Evolutionary conservation across 2,888 invertebrate species (phyloP).

Genomic region (Platycheirus rosarum): DNA sequence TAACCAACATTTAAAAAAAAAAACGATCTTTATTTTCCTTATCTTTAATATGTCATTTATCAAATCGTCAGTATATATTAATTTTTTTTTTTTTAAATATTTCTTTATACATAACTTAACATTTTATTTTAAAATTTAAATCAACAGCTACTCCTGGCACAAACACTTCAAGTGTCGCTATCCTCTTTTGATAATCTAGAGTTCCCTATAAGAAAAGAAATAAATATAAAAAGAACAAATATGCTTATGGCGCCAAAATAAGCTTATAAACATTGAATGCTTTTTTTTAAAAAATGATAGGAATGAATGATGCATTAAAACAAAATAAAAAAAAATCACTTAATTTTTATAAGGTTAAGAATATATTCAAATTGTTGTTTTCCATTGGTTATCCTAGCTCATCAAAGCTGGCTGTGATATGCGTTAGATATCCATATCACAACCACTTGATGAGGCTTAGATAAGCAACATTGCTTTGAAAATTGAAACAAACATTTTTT

Average conservation of each 20-base stretch:
- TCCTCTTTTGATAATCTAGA: background rate
- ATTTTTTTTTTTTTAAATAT: background rate
- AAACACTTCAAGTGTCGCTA: background rate
- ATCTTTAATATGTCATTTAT: too few species aligned
- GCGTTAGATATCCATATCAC: conserved; percentile 88
- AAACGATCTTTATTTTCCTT: too few species aligned
- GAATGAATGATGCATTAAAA: conserved; percentile 2
- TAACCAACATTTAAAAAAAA: too few species aligned
- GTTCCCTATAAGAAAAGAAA: conserved; percentile 36
- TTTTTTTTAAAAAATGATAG: background rate
- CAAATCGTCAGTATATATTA: too few species aligned
- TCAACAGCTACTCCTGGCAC: conserved; percentile 3
- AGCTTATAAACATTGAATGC: conserved; percentile 32
- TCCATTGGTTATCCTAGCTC: conserved; percentile 86
- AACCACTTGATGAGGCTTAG: conserved; percentile 91
- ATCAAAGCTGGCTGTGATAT: conserved; percentile 99
- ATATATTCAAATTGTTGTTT: conserved; percentile 77
- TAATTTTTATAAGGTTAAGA: too few species aligned
- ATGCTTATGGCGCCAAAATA: conserved; percentile 44
- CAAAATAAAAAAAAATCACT: background rate
- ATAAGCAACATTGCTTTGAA: conserved; percentile 82
- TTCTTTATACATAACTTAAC: background rate
- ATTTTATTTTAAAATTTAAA: background rate
- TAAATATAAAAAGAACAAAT: conserved; percentile 36
- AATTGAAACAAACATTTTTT: background rate